Evolutionary conservation across 2,113 vertebrate genomes (phyloP).

Genomic region (Notothenia coriiceps): DNA sequence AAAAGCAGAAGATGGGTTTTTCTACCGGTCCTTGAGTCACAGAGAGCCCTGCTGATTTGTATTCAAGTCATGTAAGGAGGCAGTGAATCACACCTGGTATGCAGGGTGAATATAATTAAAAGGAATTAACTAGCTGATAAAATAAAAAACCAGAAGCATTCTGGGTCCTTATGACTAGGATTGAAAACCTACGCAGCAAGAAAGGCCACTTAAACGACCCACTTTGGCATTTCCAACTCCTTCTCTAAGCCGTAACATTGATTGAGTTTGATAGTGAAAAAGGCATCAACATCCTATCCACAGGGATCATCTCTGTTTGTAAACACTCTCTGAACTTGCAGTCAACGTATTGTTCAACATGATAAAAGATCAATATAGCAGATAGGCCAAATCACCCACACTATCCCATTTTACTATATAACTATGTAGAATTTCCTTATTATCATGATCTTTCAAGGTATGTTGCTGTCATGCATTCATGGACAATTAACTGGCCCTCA

Average conservation of each 20-base stretch:
- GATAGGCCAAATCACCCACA: background rate
- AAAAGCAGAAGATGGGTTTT: background rate
- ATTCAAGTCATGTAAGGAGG: constrained; percentile 56
- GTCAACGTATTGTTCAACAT: background rate
- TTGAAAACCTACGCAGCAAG: background rate
- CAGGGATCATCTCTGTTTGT: too few relatives aligned
- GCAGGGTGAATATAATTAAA: constrained; percentile 49
- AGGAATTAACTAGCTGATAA: constrained; percentile 45
- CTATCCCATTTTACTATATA: background rate
- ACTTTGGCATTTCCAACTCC: background rate
- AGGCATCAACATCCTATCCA: background rate
- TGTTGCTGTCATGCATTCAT: background rate
- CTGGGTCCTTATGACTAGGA: background rate
- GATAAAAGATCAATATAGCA: background rate
- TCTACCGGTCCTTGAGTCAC: constrained; percentile 1
- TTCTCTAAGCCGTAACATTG: background rate
- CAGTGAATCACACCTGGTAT: constrained; percentile 60
- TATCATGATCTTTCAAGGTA: background rate
- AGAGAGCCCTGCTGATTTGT: constrained; percentile 46
- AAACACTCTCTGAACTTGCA: too few relatives aligned
- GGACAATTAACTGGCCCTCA: background rate
- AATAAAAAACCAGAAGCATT: constrained; percentile 19
- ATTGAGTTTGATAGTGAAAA: background rate
- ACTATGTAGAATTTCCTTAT: too few relatives aligned
- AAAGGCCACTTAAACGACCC: background rate